Percentiles rank a stretch among this genome's conserved stretches.
phyloP scores from a whole-genome alignment of 2,797 vertebrate species.

The Poeciliopsis gracilis region DNA sequence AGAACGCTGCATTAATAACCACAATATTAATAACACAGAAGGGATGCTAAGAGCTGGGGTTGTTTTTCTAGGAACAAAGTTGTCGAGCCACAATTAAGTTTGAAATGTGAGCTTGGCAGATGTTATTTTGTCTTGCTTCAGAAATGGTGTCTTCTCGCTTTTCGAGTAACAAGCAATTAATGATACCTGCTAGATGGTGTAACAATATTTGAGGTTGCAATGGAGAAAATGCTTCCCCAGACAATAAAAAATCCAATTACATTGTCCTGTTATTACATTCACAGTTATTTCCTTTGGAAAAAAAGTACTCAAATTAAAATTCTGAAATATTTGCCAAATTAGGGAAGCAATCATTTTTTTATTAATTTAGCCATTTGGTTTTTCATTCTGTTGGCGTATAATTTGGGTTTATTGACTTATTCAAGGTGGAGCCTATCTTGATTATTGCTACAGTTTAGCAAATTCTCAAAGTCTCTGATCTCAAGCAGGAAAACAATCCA shows the following conservation, averaged over 20 bases:
- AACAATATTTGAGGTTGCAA: slow-evolving; percentile 49
- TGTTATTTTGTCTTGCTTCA: slow-evolving; percentile 31
- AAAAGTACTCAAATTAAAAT: slow-evolving; percentile 16
- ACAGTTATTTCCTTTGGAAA: slow-evolving; percentile 15
- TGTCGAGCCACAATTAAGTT: slow-evolving; percentile 35
- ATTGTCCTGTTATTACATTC: slow-evolving; percentile 47
- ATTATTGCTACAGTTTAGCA: not conserved
- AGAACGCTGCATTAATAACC: slow-evolving; percentile 41
- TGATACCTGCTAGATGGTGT: slow-evolving; percentile 45
- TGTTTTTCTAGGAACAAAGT: slow-evolving; percentile 42
- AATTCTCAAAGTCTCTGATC: not conserved
- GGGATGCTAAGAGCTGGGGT: slow-evolving; percentile 3
- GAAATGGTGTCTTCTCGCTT: slow-evolving; percentile 34
- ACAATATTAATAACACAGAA: slow-evolving; percentile 41
- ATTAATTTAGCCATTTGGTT: not conserved
- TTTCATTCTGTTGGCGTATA: not conserved
- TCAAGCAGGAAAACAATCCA: not conserved
- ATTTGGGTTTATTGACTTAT: not conserved
- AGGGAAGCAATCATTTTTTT: not conserved
- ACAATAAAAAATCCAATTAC: slow-evolving; percentile 52
- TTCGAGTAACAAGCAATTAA: slow-evolving; percentile 55
- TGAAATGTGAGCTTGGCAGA: slow-evolving; percentile 39
- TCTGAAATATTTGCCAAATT: slow-evolving; percentile 2
- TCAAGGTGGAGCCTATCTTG: not conserved
- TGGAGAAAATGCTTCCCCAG: slow-evolving; percentile 40